Percentiles rank a stretch among this genome's conserved stretches.
These are phyloP conservation scores for Oithona nana DNA, from an alignment of 2,888 invertebrate genomes.

Conservation along the genomic window DNA sequence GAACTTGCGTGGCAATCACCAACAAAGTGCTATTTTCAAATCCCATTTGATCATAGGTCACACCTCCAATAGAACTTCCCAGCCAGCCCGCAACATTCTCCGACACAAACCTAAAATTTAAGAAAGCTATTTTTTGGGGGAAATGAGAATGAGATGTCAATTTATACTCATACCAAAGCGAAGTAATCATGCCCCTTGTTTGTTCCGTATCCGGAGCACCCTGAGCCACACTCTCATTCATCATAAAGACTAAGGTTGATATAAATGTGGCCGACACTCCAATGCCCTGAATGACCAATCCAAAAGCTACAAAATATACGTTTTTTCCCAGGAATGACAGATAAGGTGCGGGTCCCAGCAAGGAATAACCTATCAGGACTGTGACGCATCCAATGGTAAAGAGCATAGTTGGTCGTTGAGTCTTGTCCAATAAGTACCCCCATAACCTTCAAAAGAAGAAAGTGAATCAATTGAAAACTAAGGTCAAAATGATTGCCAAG, in stretches of 20 bases:
- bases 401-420: conserved; percentile 43
- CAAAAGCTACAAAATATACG: conserved; percentile 1
- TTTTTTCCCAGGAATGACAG: conserved; percentile 30
- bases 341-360: conserved; percentile 64
- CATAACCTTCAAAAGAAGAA: too few relatives aligned
- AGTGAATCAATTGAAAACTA: too few relatives aligned
- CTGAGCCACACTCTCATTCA: conserved; percentile 1
- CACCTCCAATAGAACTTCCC: conserved; percentile 1
- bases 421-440: conserved; percentile 59
- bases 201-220: conserved; percentile 13
- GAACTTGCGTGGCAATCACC: not conserved
- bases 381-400: conserved; percentile 45
- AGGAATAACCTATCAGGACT: conserved; percentile 45
- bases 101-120: too few relatives aligned
- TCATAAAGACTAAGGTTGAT: conserved; percentile 9
- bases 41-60: conserved; percentile 6
- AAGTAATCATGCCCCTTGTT: conserved; percentile 16
- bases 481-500: too few relatives aligned
- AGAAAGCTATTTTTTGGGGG: too few relatives aligned
- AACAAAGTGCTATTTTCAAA: conserved; percentile 7
- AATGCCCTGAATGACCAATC: not conserved
- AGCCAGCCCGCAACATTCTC: conserved; percentile 1
- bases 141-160: too few relatives aligned
- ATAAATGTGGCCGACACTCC: conserved; percentile 10
- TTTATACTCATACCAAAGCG: too few relatives aligned